Conservation (phyloP, 1,140 invertebrate genomes). For the Halictus rubicundus region DNA sequence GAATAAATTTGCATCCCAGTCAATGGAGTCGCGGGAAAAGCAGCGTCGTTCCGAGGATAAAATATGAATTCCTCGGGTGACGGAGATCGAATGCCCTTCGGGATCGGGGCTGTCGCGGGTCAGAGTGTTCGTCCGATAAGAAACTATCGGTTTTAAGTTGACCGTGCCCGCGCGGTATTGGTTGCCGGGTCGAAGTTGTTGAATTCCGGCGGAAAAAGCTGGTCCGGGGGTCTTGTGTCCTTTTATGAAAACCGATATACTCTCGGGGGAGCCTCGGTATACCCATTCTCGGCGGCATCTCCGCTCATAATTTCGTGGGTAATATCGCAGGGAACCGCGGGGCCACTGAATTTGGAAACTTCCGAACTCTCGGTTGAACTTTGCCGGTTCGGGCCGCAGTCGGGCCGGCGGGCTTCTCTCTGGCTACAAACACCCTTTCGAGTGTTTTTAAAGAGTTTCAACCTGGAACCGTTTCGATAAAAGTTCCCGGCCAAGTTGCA, state of each 20-base stretch:
- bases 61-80: too few species aligned
- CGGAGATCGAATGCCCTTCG: too few species aligned
- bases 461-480: slow-evolving; percentile 17
- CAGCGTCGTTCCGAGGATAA: too few species aligned
- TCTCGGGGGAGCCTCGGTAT: slow-evolving; percentile 6
- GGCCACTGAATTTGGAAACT: slow-evolving; percentile 30
- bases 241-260: slow-evolving; percentile 37
- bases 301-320: slow-evolving; percentile 42
- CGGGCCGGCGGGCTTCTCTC: neutral
- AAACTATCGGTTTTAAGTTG: slow-evolving; percentile 25
- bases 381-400: neutral
- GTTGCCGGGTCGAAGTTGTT: slow-evolving; percentile 12
- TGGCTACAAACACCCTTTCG: slow-evolving; percentile 24
- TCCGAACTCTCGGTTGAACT: slow-evolving; percentile 27
- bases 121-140: neutral
- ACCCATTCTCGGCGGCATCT: slow-evolving; percentile 24
- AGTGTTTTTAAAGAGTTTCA: slow-evolving; percentile 34
- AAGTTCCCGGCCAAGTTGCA: slow-evolving; percentile 12
- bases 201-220: slow-evolving; percentile 22
- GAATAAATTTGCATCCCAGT: too few species aligned
- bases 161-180: neutral
- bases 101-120: too few species aligned
- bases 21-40: too few species aligned
- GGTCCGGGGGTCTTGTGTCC: slow-evolving; percentile 1
- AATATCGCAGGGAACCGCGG: slow-evolving; percentile 30